Conservation (phyloP, 2,113 vertebrate species). For the Oncorhynchus tshawytscha region DNA sequence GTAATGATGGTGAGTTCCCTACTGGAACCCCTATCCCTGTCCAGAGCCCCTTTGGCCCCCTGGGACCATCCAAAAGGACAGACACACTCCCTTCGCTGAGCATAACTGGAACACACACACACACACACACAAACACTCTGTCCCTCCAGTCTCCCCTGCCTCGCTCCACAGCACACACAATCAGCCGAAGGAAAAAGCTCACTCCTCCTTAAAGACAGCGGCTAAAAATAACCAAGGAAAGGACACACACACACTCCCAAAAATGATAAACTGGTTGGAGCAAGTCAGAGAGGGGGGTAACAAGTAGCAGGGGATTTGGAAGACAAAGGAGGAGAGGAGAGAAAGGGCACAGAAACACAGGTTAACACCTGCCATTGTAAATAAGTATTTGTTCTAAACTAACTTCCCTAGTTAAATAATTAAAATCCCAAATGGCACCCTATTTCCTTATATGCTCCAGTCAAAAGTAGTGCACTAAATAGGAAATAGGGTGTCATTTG, state of each 20-base stretch:
- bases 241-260: slow-evolving; percentile 21
- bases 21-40: neutral
- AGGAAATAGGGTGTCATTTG: no score
- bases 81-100: neutral
- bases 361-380: neutral
- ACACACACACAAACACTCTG: slow-evolving; percentile 16
- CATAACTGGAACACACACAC: slow-evolving; percentile 13
- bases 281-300: neutral
- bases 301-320: neutral
- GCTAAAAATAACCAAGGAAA: slow-evolving; percentile 58
- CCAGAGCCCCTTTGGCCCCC: slow-evolving; percentile 17
- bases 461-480: no score
- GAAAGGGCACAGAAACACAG: neutral
- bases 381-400: no score
- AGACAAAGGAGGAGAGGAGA: neutral
- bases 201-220: slow-evolving; percentile 31
- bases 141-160: slow-evolving; percentile 9
- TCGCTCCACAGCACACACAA: slow-evolving; percentile 18
- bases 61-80: slow-evolving; percentile 27
- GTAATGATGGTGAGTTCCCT: slow-evolving; percentile 36
- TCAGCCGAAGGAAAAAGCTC: slow-evolving; percentile 37
- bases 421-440: no score
- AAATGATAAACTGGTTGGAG: slow-evolving; percentile 40
- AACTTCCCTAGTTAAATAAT: no score
- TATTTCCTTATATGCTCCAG: no score